Evolutionary conservation across 2,888 invertebrate genomes (phyloP).

Genomic region (Dasysyrphus tricinctus): DNA sequence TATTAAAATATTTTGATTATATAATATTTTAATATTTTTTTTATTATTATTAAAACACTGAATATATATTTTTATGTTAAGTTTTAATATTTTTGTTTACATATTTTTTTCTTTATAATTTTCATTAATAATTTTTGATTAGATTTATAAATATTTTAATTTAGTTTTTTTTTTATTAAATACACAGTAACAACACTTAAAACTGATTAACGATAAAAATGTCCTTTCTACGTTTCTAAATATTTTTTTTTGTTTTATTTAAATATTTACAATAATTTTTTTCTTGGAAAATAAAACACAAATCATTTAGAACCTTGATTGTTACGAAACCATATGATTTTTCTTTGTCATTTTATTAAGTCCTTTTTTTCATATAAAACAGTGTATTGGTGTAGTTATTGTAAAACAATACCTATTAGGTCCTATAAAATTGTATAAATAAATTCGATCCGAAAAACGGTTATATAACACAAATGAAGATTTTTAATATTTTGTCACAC

Average conservation of each 20-base stretch:
- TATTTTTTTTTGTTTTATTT: constrained; percentile 4
- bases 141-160: constrained; percentile 7
- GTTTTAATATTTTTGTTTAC: neutral
- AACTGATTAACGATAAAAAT: constrained; percentile 73
- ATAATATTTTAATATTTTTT: neutral
- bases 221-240: constrained; percentile 28
- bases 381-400: neutral
- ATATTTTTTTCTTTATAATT: too few species aligned
- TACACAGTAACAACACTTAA: constrained; percentile 73
- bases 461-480: constrained; percentile 26
- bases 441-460: constrained; percentile 43
- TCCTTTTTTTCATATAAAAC: constrained; percentile 24
- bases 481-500: constrained; percentile 27
- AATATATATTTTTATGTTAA: constrained; percentile 6
- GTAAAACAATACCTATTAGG: constrained; percentile 27
- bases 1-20: constrained; percentile 30
- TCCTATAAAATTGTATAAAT: constrained; percentile 45
- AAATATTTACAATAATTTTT: constrained; percentile 38
- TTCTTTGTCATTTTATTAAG: constrained; percentile 28
- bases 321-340: constrained; percentile 70
- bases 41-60: constrained; percentile 34
- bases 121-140: constrained; percentile 9
- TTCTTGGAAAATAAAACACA: constrained; percentile 42
- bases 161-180: constrained; percentile 36
- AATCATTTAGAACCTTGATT: constrained; percentile 67